Percentiles rank a stretch among this genome's conserved stretches.
Evolutionary conservation across 2,888 invertebrate genomes (phyloP).

Genomic region (Tenodera sinensis): DNA sequence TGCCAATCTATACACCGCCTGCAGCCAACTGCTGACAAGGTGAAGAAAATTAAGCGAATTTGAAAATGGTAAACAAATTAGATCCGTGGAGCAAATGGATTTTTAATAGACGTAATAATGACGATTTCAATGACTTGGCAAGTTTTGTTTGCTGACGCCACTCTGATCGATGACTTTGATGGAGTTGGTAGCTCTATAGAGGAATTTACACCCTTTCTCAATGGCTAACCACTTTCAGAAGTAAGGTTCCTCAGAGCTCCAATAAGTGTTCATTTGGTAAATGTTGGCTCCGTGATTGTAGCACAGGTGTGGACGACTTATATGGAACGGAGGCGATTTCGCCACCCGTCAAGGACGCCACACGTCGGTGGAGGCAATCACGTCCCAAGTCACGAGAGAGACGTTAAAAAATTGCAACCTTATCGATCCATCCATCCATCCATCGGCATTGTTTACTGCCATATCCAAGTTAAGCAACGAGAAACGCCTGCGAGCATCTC

Average conservation of each 20-base stretch:
- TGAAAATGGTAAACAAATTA: neutral
- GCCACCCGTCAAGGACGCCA: neutral
- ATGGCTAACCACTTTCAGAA: too few relatives aligned
- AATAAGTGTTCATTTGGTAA: too few relatives aligned
- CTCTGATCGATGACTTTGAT: too few relatives aligned
- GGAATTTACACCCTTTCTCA: too few relatives aligned
- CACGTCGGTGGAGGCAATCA: neutral
- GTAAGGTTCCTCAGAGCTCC: too few relatives aligned
- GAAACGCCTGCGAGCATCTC: too few relatives aligned
- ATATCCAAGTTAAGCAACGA: neutral
- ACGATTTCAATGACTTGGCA: neutral
- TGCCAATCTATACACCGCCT: neutral
- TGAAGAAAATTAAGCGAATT: neutral
- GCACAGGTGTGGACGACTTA: neutral
- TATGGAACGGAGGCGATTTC: neutral
- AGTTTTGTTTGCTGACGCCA: too few relatives aligned
- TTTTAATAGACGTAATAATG: neutral
- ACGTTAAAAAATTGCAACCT: neutral
- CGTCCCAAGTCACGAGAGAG: neutral
- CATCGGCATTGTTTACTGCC: neutral
- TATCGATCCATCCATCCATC: neutral
- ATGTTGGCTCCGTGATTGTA: too few relatives aligned
- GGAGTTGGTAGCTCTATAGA: too few relatives aligned
- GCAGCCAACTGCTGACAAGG: neutral
- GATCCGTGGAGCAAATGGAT: neutral